Evolutionary conservation across 2,888 invertebrate species (phyloP), one percentile per base, ranked within the genome.

Genomic region (Drosophila testacea): DNA sequence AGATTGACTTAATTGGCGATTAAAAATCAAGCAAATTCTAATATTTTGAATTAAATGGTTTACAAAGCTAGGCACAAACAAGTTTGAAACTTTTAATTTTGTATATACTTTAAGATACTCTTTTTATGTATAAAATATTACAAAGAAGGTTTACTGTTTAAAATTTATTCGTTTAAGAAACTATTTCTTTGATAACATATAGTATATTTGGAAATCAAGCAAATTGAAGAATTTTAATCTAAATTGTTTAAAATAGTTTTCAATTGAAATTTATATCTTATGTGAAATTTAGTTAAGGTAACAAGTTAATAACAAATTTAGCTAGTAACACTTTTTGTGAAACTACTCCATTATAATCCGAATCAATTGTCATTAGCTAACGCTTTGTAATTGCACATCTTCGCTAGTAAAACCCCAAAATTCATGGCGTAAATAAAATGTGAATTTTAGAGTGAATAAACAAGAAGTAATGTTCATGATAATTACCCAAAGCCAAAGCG

Each of bases 401-500:
- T 6, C 6, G 16, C 27, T 27, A 68, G 63, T 61, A 51, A 79
- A 73, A 60, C 65, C 54, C 16, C 38, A 47, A 66, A 79, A 67
- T 77, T 77, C 81, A 80, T 69, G 81, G 56, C 51, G 60, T 63
- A 69, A 69, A 88, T 86, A 88, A 86, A 87, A 82, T 77, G 77
- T 60, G 68, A 69, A 80, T 75, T 89, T 87, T 87, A 85, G 70
- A 88, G 88, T 88, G 73, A 77, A 89, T 85, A 86, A 89, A 89
- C 74, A 82, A 80, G 88, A 77, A 84, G 73, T 82, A 88, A 88
- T 85, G 76, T 60, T 88, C 78, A 84, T 78, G 88, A 84, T 86
- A 89, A 85, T 85, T 89, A 88, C 82, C 74, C 71, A 46, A 52
- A 81, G 84, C 72, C 84, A 81, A 75, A 82, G 77, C 79, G 85